phyloP scores from a whole-genome alignment of 2,888 invertebrate genomes.

The Perithous albicinctus region DNA sequence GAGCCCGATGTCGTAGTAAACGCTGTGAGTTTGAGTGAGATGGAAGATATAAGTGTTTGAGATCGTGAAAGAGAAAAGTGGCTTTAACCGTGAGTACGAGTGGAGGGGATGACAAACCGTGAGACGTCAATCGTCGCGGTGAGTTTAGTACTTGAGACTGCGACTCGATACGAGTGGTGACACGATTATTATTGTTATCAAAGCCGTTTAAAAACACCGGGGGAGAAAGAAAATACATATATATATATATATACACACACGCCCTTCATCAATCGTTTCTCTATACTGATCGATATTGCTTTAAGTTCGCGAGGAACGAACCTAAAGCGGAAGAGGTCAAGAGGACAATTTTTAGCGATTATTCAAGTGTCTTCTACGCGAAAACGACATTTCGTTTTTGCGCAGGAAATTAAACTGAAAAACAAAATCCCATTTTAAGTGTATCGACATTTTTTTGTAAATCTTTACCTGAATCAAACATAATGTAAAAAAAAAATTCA shows the following conservation, averaged over 20 bases:
- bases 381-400: too few relatives aligned
- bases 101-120: conserved; percentile 73
- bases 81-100: conserved; percentile 25
- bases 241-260: too few relatives aligned
- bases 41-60: conserved; percentile 22
- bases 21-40: conserved; percentile 45
- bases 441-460: too few relatives aligned
- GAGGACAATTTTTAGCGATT: neutral
- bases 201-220: neutral
- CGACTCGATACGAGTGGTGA: neutral
- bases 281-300: conserved; percentile 60
- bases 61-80: conserved; percentile 51
- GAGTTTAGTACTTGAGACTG: conserved; percentile 55
- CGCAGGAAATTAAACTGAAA: too few relatives aligned
- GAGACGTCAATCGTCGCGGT: conserved; percentile 70
- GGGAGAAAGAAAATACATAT: neutral
- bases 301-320: conserved; percentile 1
- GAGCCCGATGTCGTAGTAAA: neutral
- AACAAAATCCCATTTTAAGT: too few relatives aligned
- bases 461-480: too few relatives aligned
- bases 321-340: conserved; percentile 6
- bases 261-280: conserved; percentile 57
- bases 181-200: neutral
- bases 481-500: too few relatives aligned
- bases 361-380: too few relatives aligned